Conservation (phyloP, 2,888 invertebrate species). For the Brenthis daphne region DNA sequence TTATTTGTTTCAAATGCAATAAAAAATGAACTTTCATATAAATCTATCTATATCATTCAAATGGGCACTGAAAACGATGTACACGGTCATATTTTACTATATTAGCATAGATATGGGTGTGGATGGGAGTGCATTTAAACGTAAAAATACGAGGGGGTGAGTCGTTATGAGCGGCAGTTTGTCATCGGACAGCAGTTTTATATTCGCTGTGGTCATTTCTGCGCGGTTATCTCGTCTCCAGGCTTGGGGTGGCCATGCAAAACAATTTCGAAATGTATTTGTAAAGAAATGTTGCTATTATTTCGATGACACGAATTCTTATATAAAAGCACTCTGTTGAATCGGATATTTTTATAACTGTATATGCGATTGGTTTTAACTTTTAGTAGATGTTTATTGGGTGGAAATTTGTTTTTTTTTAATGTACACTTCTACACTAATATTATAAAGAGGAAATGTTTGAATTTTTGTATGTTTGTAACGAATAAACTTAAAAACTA, state of each 20-base stretch:
- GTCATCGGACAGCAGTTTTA: constrained; percentile 67
- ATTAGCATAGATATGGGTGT: constrained; percentile 42
- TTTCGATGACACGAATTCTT: neutral
- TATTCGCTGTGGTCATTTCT: constrained; percentile 56
- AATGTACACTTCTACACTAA: no score
- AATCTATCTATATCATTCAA: constrained; percentile 33
- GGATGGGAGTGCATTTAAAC: constrained; percentile 52
- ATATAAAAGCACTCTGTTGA: neutral
- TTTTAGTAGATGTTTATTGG: no score
- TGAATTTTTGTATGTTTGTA: no score
- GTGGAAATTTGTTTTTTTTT: no score
- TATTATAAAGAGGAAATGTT: no score
- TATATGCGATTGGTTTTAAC: no score
- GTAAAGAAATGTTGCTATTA: constrained; percentile 21
- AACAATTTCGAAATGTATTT: constrained; percentile 37
- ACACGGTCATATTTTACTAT: constrained; percentile 40
- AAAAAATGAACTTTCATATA: constrained; percentile 29
- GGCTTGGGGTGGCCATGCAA: constrained; percentile 39
- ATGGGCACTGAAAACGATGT: constrained; percentile 29
- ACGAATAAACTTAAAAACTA: no score
- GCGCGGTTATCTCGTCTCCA: constrained; percentile 42
- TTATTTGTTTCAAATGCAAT: no score
- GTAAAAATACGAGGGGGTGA: constrained; percentile 62
- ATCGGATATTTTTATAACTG: neutral
- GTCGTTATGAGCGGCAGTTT: constrained; percentile 62